These are phyloP conservation scores for Popillia japonica DNA, from an alignment of 1,140 invertebrate species.

Conservation along the genomic window DNA sequence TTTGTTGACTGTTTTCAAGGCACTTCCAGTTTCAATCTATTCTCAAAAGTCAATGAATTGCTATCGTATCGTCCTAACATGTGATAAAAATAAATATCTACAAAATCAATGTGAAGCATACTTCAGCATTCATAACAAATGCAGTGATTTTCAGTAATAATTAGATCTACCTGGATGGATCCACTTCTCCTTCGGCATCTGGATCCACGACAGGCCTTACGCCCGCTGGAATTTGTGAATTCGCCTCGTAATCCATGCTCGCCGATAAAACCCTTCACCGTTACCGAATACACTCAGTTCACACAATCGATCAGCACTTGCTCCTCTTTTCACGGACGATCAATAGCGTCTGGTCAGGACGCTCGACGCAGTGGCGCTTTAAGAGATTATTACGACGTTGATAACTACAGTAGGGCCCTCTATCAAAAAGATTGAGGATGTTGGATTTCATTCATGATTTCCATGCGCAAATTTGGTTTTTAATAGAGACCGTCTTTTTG, in stretches of 20 bases:
- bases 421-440: background rate
- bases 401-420: constrained; percentile 2
- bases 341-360: constrained; percentile 17
- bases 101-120: background rate
- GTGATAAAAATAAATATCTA: background rate
- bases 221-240: constrained; percentile 42
- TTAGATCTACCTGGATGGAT: constrained; percentile 68
- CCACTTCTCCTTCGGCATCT: constrained; percentile 77
- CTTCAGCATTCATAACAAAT: background rate
- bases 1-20: no score
- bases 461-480: background rate
- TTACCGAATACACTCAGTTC: constrained; percentile 2
- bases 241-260: background rate
- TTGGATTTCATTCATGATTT: background rate
- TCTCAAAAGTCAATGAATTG: no score
- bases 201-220: constrained; percentile 76
- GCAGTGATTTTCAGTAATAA: background rate
- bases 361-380: constrained; percentile 13
- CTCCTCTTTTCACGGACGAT: background rate
- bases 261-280: constrained; percentile 8
- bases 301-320: constrained; percentile 27
- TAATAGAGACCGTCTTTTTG: background rate
- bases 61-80: background rate
- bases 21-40: no score
- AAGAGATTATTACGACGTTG: background rate